Evolutionary conservation across 2,113 vertebrate species (phyloP).

Genomic region (Porphyrio hochstetteri): DNA sequence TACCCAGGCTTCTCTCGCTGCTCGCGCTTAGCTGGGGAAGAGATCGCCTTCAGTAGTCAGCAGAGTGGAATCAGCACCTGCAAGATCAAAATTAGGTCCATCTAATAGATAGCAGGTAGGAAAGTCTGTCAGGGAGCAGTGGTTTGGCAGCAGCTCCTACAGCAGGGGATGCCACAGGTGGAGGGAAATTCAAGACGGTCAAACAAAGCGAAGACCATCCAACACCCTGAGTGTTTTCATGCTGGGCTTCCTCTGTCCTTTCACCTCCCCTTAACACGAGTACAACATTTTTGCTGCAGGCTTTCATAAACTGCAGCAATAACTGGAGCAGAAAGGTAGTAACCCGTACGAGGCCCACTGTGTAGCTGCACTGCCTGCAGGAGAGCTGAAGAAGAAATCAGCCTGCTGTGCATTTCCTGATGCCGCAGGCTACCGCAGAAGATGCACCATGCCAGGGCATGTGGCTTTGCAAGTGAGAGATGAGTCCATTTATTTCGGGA

Average conservation of each 20-base stretch:
- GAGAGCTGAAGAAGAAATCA: background rate
- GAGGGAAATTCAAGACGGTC: background rate
- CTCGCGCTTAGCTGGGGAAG: background rate
- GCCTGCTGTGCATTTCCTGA: background rate
- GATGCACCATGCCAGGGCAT: background rate
- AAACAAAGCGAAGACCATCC: background rate
- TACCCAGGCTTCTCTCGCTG: background rate
- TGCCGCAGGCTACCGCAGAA: background rate
- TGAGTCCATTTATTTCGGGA: conserved; percentile 5
- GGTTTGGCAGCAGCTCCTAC: background rate
- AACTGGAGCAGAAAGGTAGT: conserved; percentile 47
- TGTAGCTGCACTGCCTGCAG: background rate
- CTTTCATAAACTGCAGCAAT: background rate
- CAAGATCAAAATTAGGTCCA: background rate
- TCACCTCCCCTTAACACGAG: background rate
- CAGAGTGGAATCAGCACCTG: background rate
- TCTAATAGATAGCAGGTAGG: background rate
- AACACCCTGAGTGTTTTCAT: background rate
- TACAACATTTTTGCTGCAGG: background rate
- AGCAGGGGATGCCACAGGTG: rapidly evolving
- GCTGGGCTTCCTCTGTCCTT: background rate
- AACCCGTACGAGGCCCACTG: background rate
- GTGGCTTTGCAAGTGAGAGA: background rate
- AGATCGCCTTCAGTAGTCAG: background rate
- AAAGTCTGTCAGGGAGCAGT: background rate